Base-by-base conservation (phyloP, 2,113 vertebrate genomes). In the Puffinus mauretanicus region DNA sequence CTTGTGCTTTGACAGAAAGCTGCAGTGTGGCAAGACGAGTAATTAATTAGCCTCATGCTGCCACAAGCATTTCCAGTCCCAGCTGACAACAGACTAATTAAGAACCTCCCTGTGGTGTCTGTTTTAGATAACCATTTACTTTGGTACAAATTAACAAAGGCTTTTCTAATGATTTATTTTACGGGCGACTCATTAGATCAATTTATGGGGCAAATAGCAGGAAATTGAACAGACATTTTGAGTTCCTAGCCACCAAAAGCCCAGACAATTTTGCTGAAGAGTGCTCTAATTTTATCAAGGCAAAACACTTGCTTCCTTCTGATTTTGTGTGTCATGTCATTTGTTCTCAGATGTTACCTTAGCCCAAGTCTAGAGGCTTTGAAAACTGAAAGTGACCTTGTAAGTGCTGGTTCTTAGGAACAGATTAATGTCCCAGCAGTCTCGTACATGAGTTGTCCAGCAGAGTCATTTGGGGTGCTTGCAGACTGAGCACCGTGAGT, bases 31-130 rank as follows among this genome's bases (percentile, higher is more conserved):
- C 78, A 88, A 83, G 76, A 94, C 82, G 86, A 97, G 96, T 97
- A 97, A 98, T 98, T 97, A 98, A 98, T 98, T 97, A 97, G 94
- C 52, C 44, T 66, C 4, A 52, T 79, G 86, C 96, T 95, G 95
- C 96, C 90, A 87, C 80, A 91, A 97, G 97, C 90, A 94, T 95
- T 97, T 94, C 87, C 71, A 95, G 88, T 97, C 96, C 91, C 86
- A 91, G 86, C 86, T 97, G 87, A 57, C 88, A 97, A 94, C 36
- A 89, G 46, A 88, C 93, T 97, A 97, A 98, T 98, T 98, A 98
- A 97, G 97, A 97, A 96, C 73, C 91, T 97, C 90, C 94, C 96
- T 94, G 83, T 96, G 93, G 95, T 95, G 85, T 95, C 94, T 94
- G 72, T 90, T 97, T 96, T 97, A 96, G 92, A 97, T 97, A 96